Base-by-base conservation (phyloP, 2,888 invertebrate genomes). In the Zootermopsis nevadensis region DNA sequence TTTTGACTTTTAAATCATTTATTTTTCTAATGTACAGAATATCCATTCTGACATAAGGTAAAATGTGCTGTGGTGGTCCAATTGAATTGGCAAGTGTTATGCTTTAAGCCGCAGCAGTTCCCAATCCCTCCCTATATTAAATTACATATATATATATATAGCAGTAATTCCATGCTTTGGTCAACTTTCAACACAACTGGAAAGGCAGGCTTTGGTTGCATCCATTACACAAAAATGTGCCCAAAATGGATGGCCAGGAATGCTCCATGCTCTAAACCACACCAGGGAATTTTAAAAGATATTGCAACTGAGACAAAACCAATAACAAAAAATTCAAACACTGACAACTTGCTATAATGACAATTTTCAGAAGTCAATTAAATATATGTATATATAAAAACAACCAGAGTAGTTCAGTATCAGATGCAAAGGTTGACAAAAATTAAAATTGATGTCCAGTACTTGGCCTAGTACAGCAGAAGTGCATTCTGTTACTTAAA, bases 1-100 rank as follows among this genome's bases (percentile, higher is more conserved):
- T 38, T 48, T 48, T 19, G 19, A 19, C 48, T 27, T 77, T 77
- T 31, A 53, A 53, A 53, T 15, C 24, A 31, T 77, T 87, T 87
- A 87, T 87, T 88, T 85, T 86, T 86, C 86, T 86, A 86, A 85
- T 85, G 85, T 87, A 87, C 88, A 87, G 87, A 88, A 87, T 67
- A 66, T 72, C 80, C 55, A 80, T 80, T 79, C 38, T 53, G 80
- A 83, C 80, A 83, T 80, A 74, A 76, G 55, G 82, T 80, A 69
- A 83, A 74, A 83, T 83, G 83, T 83, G 83, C 83, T 60, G 60
- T 77, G 42, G 48, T 80, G 77, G 72, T 80, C 67, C 80, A 80
- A 83, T 72, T 72, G 27, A 27, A 80, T 79, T 74, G 55, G 77
- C 77, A 48, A 67, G 31, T 69, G 15, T 60, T n/a, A 60, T 27